Base-by-base conservation (phyloP, 2,113 vertebrate species). In the Mus pahari region DNA sequence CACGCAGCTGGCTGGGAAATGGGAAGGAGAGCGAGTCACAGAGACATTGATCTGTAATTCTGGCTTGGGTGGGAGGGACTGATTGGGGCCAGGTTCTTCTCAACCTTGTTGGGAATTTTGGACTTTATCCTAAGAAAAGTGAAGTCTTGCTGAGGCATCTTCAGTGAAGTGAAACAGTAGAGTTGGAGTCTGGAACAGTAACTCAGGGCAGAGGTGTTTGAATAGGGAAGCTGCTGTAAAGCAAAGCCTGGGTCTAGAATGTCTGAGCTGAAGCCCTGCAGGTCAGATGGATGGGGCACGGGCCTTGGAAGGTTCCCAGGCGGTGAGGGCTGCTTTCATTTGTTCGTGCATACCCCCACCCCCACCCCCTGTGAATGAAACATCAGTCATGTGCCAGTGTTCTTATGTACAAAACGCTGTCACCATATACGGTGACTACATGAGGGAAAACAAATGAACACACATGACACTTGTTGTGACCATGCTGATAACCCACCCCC, bases 121-220 rank as follows among this genome's bases (percentile, higher is more conserved):
- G 28, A 28, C 24, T 94, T 87, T 45, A 84, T 86, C 60, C 68
- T 88, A 71, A 93, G 42, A 62, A 64, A 36, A 62, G 62, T 22
- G 53, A 48, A 75, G 74, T 14, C 0, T 31, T 74, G 5, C 7
- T 45, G 66, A 58, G 74, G 71, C 4, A 24, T 92, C 88, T 84
- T 79, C 68, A 88, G 45, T 81, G 55, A 87, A 36, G 36, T 50
- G 28, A 31, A 55, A 1, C 8, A 31, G 70, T 10, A 9, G 77
- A 70, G 73, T 78, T 81, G 83, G 58, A 82, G 62, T 89, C 62
- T 83, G 70, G 74, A 89, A 78, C 66, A 42, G 70, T 16, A 55
- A 64, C 9, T 68, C 33, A 45, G 55, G 9, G 16, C 50, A 12
- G 39, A 75, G 36, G 62, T 16, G 42, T 64, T 48, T 31, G 24